Base-by-base conservation (phyloP, 2,888 invertebrate species). In the Zhuqinia jingwanae region DNA sequence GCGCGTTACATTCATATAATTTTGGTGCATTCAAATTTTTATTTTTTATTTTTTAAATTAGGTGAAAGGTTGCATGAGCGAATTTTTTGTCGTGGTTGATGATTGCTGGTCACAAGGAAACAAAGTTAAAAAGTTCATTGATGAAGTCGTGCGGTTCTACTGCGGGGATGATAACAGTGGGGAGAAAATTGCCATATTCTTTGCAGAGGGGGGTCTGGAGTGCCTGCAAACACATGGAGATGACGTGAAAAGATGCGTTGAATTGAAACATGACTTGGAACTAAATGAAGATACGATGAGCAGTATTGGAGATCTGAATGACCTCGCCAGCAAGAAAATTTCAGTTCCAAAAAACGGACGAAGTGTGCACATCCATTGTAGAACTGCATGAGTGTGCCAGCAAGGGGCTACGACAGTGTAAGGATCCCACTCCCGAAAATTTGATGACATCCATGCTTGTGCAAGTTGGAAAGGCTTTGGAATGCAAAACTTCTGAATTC, bases 101-200 rank as follows among this genome's bases (percentile, higher is more conserved):
- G 90, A 90, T 11, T 91, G 91, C 30, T 91, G 90, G 90, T 30
- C 87, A 22, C 84, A 91, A 63, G 91, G 91, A 13, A 81, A 89
- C 77, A 87, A 89, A 58, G 89, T 91, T 0, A 87, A 58, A 5
- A 87, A 79, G 20, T 88, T 88, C 17, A 81, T 91, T 78, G 90
- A 90, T 42, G 87, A 85, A 6, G 85, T 89, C 63, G 88, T 91
- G 13, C 50, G 65, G n/a, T 91, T 91, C 58, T 91, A 89, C 81
- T 91, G 91, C 58, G 91, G 90, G 15, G 87, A 89, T 17, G 88
- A 91, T 30, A 90, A 91, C 60, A 87, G 88, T 68, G 91, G 91
- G 25, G 90, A 88, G 17, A 65, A 83, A 56, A 90, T 91, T 73
- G 91, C 91, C 3, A 47, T 88, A n/a, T 88, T 89, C 81, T 88